These are phyloP conservation scores for Patella ulyssiponensis DNA, from an alignment of 2,888 invertebrate species.

Conservation along the genomic window DNA sequence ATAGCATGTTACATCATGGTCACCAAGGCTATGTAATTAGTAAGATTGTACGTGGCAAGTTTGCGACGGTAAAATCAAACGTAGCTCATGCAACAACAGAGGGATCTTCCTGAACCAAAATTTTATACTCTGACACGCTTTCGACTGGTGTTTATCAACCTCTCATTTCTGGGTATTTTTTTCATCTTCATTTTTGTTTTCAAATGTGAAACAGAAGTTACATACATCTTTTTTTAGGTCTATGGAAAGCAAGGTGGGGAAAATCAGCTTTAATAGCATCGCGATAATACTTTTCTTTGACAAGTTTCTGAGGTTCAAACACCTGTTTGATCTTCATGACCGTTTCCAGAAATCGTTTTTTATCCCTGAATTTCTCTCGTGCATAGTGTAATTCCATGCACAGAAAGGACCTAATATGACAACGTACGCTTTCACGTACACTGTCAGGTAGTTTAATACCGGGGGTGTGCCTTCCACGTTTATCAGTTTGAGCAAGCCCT, in stretches of 20 bases:
- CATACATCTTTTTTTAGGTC: not conserved
- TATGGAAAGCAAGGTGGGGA: not conserved
- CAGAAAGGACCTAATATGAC: not conserved
- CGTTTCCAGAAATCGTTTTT: not conserved
- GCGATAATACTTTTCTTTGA: not conserved
- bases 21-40: not conserved
- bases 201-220: not conserved
- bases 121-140: not conserved
- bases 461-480: not conserved
- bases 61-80: constrained; percentile 15
- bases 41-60: not conserved
- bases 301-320: not conserved
- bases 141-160: not conserved
- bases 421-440: not conserved
- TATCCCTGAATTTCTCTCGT: not conserved
- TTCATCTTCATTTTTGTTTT: not conserved
- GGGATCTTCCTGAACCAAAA: not conserved
- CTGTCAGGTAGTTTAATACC: not conserved
- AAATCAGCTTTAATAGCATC: not conserved
- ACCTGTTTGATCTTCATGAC: not conserved
- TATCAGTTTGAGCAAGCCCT: too few species aligned
- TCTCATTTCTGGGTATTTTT: not conserved
- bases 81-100: not conserved
- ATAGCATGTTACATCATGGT: not conserved
- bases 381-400: not conserved